Evolutionary conservation across 2,797 vertebrate genomes (phyloP).

Genomic region (Paedocypris micromegethes): DNA sequence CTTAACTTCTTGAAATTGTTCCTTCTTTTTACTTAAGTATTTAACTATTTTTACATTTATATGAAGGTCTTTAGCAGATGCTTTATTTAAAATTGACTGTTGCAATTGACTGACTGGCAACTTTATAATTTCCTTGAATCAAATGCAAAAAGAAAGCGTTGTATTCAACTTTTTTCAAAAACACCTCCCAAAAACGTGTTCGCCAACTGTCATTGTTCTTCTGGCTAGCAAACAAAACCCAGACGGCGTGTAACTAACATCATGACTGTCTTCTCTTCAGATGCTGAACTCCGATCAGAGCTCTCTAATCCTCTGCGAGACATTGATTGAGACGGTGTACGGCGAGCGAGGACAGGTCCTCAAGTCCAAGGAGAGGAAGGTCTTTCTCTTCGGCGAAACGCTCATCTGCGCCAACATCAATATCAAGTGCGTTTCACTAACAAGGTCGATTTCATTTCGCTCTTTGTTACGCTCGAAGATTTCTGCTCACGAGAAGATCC

Average conservation of each 20-base stretch:
- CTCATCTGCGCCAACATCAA: constrained; percentile 94
- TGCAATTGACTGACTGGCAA: too few relatives aligned
- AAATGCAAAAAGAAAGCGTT: too few relatives aligned
- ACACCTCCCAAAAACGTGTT: too few relatives aligned
- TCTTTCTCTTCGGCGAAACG: constrained; percentile 89
- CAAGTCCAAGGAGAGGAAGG: constrained; percentile 92
- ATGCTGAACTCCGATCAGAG: constrained; percentile 83
- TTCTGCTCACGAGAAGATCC: constrained; percentile 6
- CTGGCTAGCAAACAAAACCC: background rate
- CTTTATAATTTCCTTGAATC: too few relatives aligned
- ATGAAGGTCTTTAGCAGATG: too few relatives aligned
- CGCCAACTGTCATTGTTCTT: too few relatives aligned
- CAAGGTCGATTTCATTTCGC: constrained; percentile 29
- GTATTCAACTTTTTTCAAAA: too few relatives aligned
- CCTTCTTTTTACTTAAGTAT: too few relatives aligned
- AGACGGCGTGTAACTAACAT: constrained; percentile 1
- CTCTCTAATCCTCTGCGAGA: constrained; percentile 89
- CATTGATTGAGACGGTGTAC: constrained; percentile 88
- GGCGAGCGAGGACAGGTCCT: constrained; percentile 90
- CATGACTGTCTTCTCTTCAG: constrained; percentile 55
- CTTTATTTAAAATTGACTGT: too few relatives aligned
- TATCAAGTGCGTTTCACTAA: constrained; percentile 78
- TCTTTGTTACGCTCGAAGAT: constrained; percentile 19
- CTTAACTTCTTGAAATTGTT: too few relatives aligned
- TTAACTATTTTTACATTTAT: too few relatives aligned